Evolutionary conservation across 1,140 invertebrate genomes (phyloP).

Genomic region (Hypothenemus hampei): DNA sequence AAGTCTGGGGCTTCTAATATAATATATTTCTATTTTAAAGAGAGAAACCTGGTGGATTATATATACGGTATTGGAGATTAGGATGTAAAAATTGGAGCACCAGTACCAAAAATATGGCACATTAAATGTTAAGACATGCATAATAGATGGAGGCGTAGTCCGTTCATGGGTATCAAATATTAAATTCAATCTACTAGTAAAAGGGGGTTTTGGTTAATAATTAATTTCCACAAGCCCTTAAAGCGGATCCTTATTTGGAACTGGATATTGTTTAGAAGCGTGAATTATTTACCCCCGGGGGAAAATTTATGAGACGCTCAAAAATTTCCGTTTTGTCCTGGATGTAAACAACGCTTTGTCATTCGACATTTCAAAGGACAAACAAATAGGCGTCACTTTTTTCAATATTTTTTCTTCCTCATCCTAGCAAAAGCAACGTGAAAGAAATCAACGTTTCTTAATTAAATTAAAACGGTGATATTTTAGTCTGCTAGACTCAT

Average conservation of each 20-base stretch:
- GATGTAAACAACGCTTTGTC: too few relatives aligned
- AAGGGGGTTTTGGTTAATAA: conserved; percentile 18
- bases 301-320: too few relatives aligned
- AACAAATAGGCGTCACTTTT: too few relatives aligned
- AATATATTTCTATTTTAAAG: conserved; percentile 23
- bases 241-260: conserved; percentile 15
- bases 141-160: conserved; percentile 12
- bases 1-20: conserved; percentile 26
- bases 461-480: conserved; percentile 40
- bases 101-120: background rate
- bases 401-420: too few relatives aligned
- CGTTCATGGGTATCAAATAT: conserved; percentile 24
- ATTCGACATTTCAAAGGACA: too few relatives aligned
- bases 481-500: conserved; percentile 25
- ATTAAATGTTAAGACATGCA: conserved; percentile 3
- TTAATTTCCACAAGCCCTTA: conserved; percentile 18
- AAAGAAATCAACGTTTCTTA: conserved; percentile 39
- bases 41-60: too few relatives aligned
- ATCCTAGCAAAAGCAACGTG: too few relatives aligned
- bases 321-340: too few relatives aligned
- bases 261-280: conserved; percentile 22
- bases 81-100: background rate
- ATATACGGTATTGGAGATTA: background rate
- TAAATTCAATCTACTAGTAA: conserved; percentile 26
- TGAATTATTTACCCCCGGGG: too few relatives aligned